A percentile compares a stretch with the other conserved stretches of the same genome.
phyloP scores from a whole-genome alignment of 2,888 invertebrate species.

The Cetonia aurata region DNA sequence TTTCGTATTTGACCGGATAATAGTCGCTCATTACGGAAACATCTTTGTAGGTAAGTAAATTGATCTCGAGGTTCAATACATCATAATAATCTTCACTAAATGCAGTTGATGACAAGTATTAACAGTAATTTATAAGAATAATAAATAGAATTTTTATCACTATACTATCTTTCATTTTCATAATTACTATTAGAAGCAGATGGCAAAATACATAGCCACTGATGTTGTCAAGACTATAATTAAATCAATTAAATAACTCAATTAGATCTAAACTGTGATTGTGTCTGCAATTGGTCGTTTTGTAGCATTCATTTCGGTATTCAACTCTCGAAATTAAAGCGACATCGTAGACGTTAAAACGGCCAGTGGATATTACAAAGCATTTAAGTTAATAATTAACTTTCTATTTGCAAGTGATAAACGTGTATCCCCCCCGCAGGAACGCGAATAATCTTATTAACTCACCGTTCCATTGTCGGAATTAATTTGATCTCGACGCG shows the following conservation, averaged over 20 bases:
- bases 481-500: slow-evolving; percentile 34
- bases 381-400: slow-evolving; percentile 10
- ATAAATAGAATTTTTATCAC: too few relatives aligned
- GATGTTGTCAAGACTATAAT: not conserved
- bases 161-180: too few relatives aligned
- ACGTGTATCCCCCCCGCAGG: not conserved
- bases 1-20: too few relatives aligned
- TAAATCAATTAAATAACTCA: slow-evolving; percentile 22
- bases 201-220: too few relatives aligned
- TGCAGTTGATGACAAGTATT: too few relatives aligned
- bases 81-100: too few relatives aligned
- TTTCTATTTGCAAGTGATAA: slow-evolving; percentile 19
- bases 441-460: slow-evolving; percentile 25
- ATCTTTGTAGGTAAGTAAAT: too few relatives aligned
- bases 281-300: slow-evolving; percentile 9
- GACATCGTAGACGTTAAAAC: not conserved
- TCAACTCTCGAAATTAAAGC: slow-evolving; percentile 14
- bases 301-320: slow-evolving; percentile 9
- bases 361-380: slow-evolving; percentile 11
- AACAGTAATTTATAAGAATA: too few relatives aligned
- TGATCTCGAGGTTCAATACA: too few relatives aligned
- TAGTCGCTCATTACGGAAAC: too few relatives aligned
- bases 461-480: slow-evolving; percentile 29
- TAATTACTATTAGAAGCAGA: too few relatives aligned
- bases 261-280: slow-evolving; percentile 1